Evolutionary conservation across 2,113 vertebrate genomes (phyloP), one percentile per base, ranked within the genome.

Genomic region (Malurus elegans): DNA sequence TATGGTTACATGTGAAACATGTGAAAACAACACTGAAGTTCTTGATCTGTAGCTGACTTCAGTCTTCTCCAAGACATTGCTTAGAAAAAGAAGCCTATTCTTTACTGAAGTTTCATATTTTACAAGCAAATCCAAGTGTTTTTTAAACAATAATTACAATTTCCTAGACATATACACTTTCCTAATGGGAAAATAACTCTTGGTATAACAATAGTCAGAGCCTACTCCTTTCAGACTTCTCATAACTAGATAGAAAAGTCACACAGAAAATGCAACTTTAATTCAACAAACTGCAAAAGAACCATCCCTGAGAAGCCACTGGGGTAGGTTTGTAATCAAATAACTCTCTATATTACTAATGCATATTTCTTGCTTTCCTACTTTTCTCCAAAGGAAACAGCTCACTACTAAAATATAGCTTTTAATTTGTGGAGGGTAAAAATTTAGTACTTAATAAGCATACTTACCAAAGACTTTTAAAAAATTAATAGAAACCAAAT

Each of bases 401-500:
- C 86, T 91, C 34, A 12, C 83, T 92, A 71, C 72, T 95, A 94
- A 98, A 97, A 98, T 97, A 97, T 40, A 91, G 91, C 78, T 96
- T 97, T 97, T 97, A 97, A 97, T 97, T 97, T 97, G 91, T 73
- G 93, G 73, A 93, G 94, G 91, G 88, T 93, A 97, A 95, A 94
- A 92, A 89, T 93, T 92, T 94, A 97, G 96, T 95, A 93, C 85
- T 95, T 96, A 97, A 97, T 95, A 94, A 96, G 88, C 88, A 94
- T 96, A 96, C 88, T 96, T 97, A 97, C 83, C 69, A 58, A 93
- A 61, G 87, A 95, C 85, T 97, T 97, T 87, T 92, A 93, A 96
- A 97, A 97, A 97, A 97, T 97, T 97, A 98, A 97, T 94, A 97
- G 94, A 96, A 97, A 95, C 94, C 88, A 98, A 97, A 97, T 98